Percentiles rank a stretch among this genome's conserved stretches.
Conservation (phyloP, 2,797 vertebrate genomes). For the Gouania willdenowi region DNA sequence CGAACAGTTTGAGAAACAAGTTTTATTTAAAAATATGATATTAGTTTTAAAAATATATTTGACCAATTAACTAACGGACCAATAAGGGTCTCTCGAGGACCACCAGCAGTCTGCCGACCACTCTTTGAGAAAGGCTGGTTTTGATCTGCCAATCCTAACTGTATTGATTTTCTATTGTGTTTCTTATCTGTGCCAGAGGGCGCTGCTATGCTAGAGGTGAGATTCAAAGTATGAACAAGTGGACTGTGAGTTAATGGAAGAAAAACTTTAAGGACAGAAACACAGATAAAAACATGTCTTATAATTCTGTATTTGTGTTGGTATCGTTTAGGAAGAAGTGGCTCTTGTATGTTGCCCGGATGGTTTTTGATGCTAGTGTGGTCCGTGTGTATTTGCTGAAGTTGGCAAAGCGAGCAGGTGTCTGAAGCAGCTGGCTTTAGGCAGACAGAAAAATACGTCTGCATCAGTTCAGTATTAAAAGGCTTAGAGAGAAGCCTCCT, state of each 20-base stretch:
- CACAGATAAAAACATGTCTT: constrained; percentile 23
- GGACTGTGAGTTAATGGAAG: constrained; percentile 15
- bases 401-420: constrained; percentile 70
- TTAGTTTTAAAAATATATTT: no score
- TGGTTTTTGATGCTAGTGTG: constrained; percentile 60
- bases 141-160: no score
- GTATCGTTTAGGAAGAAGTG: constrained; percentile 68
- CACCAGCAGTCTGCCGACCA: no score
- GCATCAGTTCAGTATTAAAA: constrained; percentile 61
- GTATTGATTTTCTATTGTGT: no score
- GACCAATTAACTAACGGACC: no score
- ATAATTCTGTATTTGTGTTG: constrained; percentile 58
- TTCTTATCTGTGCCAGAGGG: no score
- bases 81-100: no score
- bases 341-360: constrained; percentile 54
- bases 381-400: constrained; percentile 57
- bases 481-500: constrained; percentile 45
- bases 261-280: constrained; percentile 10
- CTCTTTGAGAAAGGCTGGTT: no score
- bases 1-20: no score
- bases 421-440: constrained; percentile 71
- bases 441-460: constrained; percentile 58
- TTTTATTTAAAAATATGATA: no score
- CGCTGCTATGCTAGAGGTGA: neutral
- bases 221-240: neutral